Percentiles rank a stretch among this genome's conserved stretches.
Conservation (phyloP, 2,888 invertebrate genomes). For the Ariolimax columbianus region DNA sequence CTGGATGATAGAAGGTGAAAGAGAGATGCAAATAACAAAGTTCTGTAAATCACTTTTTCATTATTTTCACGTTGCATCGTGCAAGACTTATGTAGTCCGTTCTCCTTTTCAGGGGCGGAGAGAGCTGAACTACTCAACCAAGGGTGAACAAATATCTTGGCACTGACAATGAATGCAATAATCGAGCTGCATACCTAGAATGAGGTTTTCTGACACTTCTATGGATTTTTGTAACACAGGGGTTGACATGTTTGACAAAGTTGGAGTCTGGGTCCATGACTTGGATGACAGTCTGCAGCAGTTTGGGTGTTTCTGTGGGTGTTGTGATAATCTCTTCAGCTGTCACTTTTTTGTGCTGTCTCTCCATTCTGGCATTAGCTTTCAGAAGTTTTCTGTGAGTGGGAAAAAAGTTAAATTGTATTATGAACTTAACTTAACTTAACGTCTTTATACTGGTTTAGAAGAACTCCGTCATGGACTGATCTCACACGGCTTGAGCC, state of each 20-base stretch:
- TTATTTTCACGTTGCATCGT: not conserved
- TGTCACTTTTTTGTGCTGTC: slow-evolving; percentile 66
- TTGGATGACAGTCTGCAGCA: slow-evolving; percentile 85
- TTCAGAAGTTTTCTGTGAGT: slow-evolving; percentile 70
- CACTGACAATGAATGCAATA: not conserved
- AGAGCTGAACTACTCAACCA: no score
- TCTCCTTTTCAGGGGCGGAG: no score
- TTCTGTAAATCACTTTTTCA: not conserved
- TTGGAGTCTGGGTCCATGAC: slow-evolving; percentile 68
- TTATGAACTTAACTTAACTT: no score
- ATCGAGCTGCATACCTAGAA: slow-evolving; percentile 24
- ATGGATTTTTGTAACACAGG: slow-evolving; percentile 24
- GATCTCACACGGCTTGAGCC: no score
- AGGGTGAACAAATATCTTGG: no score
- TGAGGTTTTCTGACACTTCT: not conserved
- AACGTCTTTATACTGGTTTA: no score
- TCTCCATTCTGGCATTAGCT: slow-evolving; percentile 71
- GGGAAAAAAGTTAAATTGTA: not conserved
- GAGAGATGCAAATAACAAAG: not conserved
- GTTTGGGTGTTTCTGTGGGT: slow-evolving; percentile 81
- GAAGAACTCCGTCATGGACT: no score
- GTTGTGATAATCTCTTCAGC: slow-evolving; percentile 73
- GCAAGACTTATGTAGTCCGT: no score
- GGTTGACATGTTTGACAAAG: slow-evolving; percentile 60
- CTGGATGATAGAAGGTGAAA: no score